Evolutionary conservation across 1,140 invertebrate genomes (phyloP), one percentile per base, ranked within the genome.

Genomic region (Drosophila carrolli): DNA sequence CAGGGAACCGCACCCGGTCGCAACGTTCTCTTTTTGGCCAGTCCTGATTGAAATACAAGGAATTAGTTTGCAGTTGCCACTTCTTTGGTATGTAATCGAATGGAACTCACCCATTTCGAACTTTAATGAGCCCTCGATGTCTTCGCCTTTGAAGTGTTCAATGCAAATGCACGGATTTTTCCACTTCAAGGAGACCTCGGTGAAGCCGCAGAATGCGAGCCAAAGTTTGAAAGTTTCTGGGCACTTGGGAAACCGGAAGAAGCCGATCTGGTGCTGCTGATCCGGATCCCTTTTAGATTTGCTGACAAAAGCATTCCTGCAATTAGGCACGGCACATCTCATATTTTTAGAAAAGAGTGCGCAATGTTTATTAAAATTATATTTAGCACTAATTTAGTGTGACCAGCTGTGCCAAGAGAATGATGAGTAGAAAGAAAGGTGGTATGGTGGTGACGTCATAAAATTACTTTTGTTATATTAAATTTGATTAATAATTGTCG

Each of bases 121-220:
- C 27, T 86, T 76, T 0, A 88, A 48, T 8, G 60, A 63, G 1
- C 82, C 82, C 44, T 82, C 78, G 3, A 86, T 88, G 40, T 86
- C 82, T 11, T 88, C 82, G n/a, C 72, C 74, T 27, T 60, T 71
- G n/a, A 86, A 86, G 35, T 86, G 82, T 5, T 82, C 75, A 35
- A 75, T 82, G 51, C 82, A 86, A 32, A 86, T 71, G 50, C 61
- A 73, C 6, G 72, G 61, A 55, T 63, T 82, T 13, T 88, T 86
- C 2, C 47, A 16, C n/a, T 55, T 76, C 0, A 47, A n/a, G n/a
- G 58, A 56, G 14, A 54, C 51, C 43, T 44, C 43, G 11, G 50
- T 37, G 6, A 37, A 41, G 3, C 48, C 73, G 19, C 73, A 76
- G 43, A 76, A 76, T 10, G 29, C 13, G 4, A 76, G 29, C 73